Base-by-base conservation (phyloP, 2,113 vertebrate genomes). In the Orientallactaga bullata region DNA sequence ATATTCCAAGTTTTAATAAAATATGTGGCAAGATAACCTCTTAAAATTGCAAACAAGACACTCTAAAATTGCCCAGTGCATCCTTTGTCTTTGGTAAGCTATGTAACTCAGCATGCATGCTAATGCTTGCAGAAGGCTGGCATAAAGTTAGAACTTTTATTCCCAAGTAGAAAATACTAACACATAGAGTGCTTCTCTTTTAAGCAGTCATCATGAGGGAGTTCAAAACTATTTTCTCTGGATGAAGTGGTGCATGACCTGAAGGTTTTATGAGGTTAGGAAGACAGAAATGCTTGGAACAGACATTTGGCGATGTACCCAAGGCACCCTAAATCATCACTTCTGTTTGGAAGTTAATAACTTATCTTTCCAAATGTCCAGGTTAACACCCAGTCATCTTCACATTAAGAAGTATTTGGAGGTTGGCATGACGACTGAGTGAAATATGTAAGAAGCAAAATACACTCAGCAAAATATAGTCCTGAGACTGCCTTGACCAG, bases 351-450 rank as follows among this genome's bases (percentile, higher is more conserved):
- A 91, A 90, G 35, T 72, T 92, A 96, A 84, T 71, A 72, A 82
- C 21, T 88, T 87, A 51, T 89, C 82, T 96, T 93, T 69, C 72
- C n/a, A 92, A 95, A 80, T 95, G 82, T 60, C 20, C 83, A 84
- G 60, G 94, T 94, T 95, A 94, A 89, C 24, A 96, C 63, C 17
- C 24, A 78, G 60, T 26, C 39, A 74, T 87, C 61, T 94, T 92
- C 84, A 87, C 35, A 81, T 95, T 96, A 94, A 76, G 74, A 92
- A 92, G 58, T 94, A 86, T 11, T 35, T 17, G 28, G 21, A 87
- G 20, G 76, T 83, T 72, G 63, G 39, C 81, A 86, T 94, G 77
- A 81, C 81, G 96, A 94, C 80, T 63, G 72, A 91, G 8, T 91
- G 51, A 94, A 94, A 94, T 87, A 17, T 81, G 83, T 35, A 93